Conservation (phyloP, 35 echinoderm and acorn worm genomes). For the Heliocidaris erythrogramma region DNA sequence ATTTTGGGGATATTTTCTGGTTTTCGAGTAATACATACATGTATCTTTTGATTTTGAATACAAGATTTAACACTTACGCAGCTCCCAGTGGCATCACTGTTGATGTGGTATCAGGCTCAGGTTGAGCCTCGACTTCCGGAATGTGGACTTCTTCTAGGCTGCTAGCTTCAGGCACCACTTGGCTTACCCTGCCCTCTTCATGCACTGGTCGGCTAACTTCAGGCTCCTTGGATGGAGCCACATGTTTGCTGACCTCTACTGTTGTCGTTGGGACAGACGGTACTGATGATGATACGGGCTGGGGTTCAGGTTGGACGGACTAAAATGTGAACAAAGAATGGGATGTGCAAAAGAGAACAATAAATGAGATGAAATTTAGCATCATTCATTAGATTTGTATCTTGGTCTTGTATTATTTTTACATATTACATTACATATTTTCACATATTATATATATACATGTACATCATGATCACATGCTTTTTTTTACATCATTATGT, state of each 20-base stretch:
- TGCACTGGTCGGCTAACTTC: background rate
- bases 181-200: background rate
- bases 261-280: background rate
- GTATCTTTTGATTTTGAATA: background rate
- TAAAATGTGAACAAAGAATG: background rate
- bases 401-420: too few species aligned
- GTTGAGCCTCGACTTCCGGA: background rate
- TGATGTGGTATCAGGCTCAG: conserved; percentile 1
- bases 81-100: background rate
- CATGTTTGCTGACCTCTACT: background rate
- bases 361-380: background rate
- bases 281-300: background rate
- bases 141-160: background rate
- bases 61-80: background rate
- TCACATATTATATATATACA: too few species aligned
- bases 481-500: too few species aligned
- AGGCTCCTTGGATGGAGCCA: background rate
- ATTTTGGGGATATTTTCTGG: background rate
- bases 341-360: background rate
- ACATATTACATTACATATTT: too few species aligned
- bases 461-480: too few species aligned
- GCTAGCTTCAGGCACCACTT: background rate
- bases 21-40: background rate
- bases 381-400: too few species aligned
- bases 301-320: background rate